Evolutionary conservation across 2,888 invertebrate species (phyloP), one percentile per base, ranked within the genome.

Genomic region (Lithosia quadra): DNA sequence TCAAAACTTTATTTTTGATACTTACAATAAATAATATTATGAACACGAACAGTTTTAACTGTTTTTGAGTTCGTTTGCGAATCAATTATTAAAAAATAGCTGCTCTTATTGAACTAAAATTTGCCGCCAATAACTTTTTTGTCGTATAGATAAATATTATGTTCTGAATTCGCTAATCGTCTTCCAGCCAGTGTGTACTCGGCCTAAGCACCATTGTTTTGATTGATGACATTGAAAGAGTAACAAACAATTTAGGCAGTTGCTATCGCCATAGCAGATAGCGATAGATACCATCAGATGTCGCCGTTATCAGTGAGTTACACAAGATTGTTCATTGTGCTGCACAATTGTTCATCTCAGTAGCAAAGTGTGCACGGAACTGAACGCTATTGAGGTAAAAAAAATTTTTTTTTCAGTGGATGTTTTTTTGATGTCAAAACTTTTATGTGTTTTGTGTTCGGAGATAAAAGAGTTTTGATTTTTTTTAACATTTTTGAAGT

Each of bases 181-280:
- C 34, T 9, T 5, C 0, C 39, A 2, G 0, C 18, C 43, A 5
- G 43, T 49, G 15, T 15, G 56, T 13, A 15, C 15, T 24, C 39
- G 60, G 36, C 18, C 39, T 39, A 3, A 18, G 39, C 24, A 15
- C 28, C 28, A 36, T n/a, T 33, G 53, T 59, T 55, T 53, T 63
- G 49, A 58, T 63, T n/a, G 58, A 63, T 63, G 65, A 34, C 59
- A 63, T 57, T 59, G 67, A 34, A 65, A 21, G 21, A 56, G 21
- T 9, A 36, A 60, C 11, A 4, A 67, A 57, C 56, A 55, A 59
- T 49, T 53, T 33, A 43, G n/a, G 21, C 34, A 67, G 56, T 64
- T 49, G 68, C 68, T 15, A 75, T 78, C 65, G 8, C 1, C 60
- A 79, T 77, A 71, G 65, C 69, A 63, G 60, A 78, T 73, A 76